Conservation (phyloP, 2,113 vertebrate species). For the Halichoeres trimaculatus region DNA sequence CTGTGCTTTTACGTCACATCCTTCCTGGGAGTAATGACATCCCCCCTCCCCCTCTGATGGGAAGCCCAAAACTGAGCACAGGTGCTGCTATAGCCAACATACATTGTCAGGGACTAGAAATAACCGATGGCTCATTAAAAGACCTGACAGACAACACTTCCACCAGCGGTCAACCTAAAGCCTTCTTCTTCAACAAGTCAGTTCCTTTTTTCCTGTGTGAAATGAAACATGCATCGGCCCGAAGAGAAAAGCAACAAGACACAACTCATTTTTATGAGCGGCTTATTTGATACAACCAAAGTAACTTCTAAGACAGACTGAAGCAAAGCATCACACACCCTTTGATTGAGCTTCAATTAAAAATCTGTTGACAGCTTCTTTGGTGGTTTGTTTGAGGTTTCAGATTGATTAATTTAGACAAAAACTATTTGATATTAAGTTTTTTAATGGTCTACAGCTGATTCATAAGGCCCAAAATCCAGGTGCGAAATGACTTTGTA, state of each 20-base stretch:
- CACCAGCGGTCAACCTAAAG: slow-evolving; percentile 33
- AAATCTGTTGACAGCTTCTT: too few species aligned
- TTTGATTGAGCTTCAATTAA: not conserved
- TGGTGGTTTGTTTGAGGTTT: too few species aligned
- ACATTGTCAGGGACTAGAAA: slow-evolving; percentile 39
- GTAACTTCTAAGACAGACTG: not conserved
- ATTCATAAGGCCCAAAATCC: too few species aligned
- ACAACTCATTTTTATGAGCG: not conserved
- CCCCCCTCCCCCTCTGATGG: slow-evolving; percentile 13
- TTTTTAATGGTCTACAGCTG: too few species aligned
- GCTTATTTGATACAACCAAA: not conserved
- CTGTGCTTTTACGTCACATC: slow-evolving; percentile 62
- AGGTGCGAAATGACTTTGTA: too few species aligned
- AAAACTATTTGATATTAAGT: too few species aligned
- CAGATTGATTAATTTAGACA: too few species aligned
- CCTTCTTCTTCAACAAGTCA: not conserved
- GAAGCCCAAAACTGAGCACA: slow-evolving; percentile 44
- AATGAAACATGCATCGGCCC: too few species aligned
- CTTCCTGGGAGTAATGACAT: slow-evolving; percentile 12
- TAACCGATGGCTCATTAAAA: slow-evolving; percentile 54
- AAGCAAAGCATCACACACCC: not conserved
- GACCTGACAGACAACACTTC: slow-evolving; percentile 37
- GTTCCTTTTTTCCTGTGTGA: not conserved
- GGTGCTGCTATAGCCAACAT: slow-evolving; percentile 40
- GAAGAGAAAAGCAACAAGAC: not conserved